Percentiles rank a stretch among this genome's conserved stretches.
Conservation (phyloP, 2,888 invertebrate genomes). For the Standfussiana lucernea region DNA sequence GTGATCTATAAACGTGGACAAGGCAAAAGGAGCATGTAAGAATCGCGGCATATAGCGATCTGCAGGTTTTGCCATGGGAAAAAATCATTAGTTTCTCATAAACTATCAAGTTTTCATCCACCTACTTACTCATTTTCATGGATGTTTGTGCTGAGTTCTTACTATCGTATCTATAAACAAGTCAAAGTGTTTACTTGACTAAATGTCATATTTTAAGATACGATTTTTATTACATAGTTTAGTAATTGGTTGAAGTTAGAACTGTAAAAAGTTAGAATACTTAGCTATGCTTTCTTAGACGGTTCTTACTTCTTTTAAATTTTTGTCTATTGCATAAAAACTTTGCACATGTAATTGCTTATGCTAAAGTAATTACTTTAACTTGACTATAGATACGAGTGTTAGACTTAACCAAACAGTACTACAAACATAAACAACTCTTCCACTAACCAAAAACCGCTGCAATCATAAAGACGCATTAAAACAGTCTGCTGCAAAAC, state of each 20-base stretch:
- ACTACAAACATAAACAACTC: not conserved
- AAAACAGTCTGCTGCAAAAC: slow-evolving; percentile 22
- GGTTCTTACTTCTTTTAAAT: too few relatives aligned
- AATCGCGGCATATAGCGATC: not conserved
- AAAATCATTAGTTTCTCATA: not conserved
- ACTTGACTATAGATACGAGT: too few relatives aligned
- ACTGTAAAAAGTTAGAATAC: too few relatives aligned
- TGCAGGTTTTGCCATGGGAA: not conserved
- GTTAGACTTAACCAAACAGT: not conserved
- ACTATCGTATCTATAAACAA: too few relatives aligned
- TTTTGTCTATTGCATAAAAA: too few relatives aligned
- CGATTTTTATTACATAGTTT: too few relatives aligned
- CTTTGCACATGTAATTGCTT: too few relatives aligned
- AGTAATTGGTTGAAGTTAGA: too few relatives aligned
- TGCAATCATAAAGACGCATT: slow-evolving; percentile 31
- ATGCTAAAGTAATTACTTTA: too few relatives aligned
- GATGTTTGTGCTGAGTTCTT: not conserved
- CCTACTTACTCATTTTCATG: not conserved
- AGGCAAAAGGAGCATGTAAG: not conserved
- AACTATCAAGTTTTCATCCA: not conserved
- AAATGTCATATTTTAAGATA: too few relatives aligned
- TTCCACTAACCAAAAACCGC: slow-evolving; percentile 1
- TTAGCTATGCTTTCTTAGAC: too few relatives aligned
- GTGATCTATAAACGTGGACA: not conserved
- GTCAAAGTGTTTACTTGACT: too few relatives aligned